Evolutionary conservation across 2,888 invertebrate genomes (phyloP), one percentile per base, ranked within the genome.

Genomic region (Euzophera pinguis): DNA sequence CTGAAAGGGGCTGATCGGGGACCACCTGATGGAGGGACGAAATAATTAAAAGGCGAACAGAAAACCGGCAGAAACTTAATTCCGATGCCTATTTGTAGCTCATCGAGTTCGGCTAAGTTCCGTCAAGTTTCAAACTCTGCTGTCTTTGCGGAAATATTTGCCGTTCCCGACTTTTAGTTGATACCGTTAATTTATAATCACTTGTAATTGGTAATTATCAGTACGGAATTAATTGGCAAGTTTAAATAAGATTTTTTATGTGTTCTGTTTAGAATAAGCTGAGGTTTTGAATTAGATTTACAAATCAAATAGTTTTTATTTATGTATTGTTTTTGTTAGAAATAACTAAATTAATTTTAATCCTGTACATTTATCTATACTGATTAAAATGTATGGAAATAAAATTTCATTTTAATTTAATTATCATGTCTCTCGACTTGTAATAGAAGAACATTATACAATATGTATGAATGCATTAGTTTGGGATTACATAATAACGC

Each of bases 21-120:
- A 70, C 73, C 75, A 84, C 82, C 84, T 82, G 79, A 71, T 74
- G 73, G 77, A 79, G 65, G 63, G 62, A 63, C 74, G 79, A 79
- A 85, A 89, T 90, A 89, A 90, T 90, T 90, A 90, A 89, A 90
- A 89, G 88, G 84, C 84, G 76, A 71, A 80, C 82, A 73, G 84
- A 77, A 82, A 80, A 83, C 79, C 78, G 78, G 70, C 73, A 69
- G 75, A 73, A 84, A 88, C 86, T 87, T 83, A 79, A 84, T 84
- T 81, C 81, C 81, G 79, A 86, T 88, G 87, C 86, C 81, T 85
- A 86, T 89, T 88, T 84, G 86, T 82, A 84, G 78, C 84, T 84
- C 85, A 81, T 80, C 78, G 76, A 82, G 78, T 84, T 84, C 69
- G 57, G 62, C 56, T 61, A 73, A 76, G 67, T 77, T 75, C 51